Evolutionary conservation across 2,888 invertebrate species (phyloP).

Genomic region (Mesorhabditis spiculigera): DNA sequence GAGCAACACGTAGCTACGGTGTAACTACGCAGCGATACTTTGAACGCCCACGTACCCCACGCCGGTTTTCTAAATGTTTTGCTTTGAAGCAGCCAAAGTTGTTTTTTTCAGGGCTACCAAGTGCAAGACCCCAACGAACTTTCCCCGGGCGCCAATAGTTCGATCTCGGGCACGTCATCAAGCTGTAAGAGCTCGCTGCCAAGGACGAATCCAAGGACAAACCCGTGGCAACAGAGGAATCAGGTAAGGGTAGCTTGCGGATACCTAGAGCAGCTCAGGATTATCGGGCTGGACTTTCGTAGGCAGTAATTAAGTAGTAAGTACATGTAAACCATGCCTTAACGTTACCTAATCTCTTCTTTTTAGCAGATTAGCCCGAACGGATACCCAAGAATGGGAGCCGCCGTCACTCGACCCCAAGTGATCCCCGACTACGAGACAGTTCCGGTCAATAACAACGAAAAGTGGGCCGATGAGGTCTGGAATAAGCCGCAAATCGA

Average conservation of each 20-base stretch:
- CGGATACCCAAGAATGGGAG: neutral
- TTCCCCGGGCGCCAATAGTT: slow-evolving; percentile 3
- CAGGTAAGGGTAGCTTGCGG: slow-evolving; percentile 6
- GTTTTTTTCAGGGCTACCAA: slow-evolving; percentile 5
- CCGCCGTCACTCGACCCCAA: neutral
- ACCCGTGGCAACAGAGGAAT: neutral
- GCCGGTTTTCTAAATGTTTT: too few relatives aligned
- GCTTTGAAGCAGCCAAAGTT: neutral
- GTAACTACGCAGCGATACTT: too few relatives aligned
- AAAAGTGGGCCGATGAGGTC: neutral
- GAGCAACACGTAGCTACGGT: too few relatives aligned
- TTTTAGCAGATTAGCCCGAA: neutral
- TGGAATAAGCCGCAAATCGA: neutral
- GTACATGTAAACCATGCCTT: neutral
- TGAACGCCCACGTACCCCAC: too few relatives aligned
- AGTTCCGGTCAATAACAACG: neutral
- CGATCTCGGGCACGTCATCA: slow-evolving; percentile 9
- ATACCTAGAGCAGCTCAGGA: neutral
- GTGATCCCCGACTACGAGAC: slow-evolving; percentile 4
- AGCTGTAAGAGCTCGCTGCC: slow-evolving; percentile 14
- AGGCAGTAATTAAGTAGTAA: too few relatives aligned
- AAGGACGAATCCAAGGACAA: neutral
- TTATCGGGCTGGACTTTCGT: neutral
- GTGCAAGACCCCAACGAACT: slow-evolving; percentile 9
- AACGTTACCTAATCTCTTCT: neutral